phyloP scores from a whole-genome alignment of 2,888 invertebrate species.

The Parnassius apollo region DNA sequence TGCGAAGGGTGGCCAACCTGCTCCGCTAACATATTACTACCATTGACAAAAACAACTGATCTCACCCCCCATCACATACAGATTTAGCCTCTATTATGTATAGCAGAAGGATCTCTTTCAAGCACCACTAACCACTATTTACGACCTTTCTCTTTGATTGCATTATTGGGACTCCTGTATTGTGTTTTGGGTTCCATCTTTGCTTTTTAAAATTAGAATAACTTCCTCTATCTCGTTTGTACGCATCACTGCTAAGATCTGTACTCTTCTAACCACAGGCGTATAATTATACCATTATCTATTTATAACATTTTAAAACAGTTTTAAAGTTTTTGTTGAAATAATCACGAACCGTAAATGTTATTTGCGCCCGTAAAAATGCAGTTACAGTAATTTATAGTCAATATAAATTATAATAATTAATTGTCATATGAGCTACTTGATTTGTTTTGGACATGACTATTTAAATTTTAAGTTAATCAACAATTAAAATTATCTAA shows the following conservation, averaged over 20 bases:
- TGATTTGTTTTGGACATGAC: slow-evolving; percentile 48
- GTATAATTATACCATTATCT: slow-evolving; percentile 72
- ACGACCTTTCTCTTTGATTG: slow-evolving; percentile 46
- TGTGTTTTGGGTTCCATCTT: slow-evolving; percentile 80
- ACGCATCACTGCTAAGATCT: slow-evolving; percentile 36
- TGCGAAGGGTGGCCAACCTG: slow-evolving; percentile 78
- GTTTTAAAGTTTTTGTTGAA: slow-evolving; percentile 74
- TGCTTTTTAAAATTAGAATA: slow-evolving; percentile 79
- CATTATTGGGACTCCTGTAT: slow-evolving; percentile 70
- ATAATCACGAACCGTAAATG: slow-evolving; percentile 71
- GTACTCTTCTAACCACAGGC: slow-evolving; percentile 56
- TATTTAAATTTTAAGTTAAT: slow-evolving; percentile 24
- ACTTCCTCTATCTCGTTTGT: slow-evolving; percentile 58
- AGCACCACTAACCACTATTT: slow-evolving; percentile 54
- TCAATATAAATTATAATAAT: slow-evolving; percentile 61
- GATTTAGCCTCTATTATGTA: slow-evolving; percentile 63
- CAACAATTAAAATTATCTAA: slow-evolving; percentile 9
- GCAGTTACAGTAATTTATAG: slow-evolving; percentile 74
- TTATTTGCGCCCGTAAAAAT: slow-evolving; percentile 72
- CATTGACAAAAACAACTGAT: slow-evolving; percentile 56
- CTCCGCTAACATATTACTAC: slow-evolving; percentile 63
- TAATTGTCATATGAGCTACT: slow-evolving; percentile 52
- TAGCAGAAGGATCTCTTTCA: slow-evolving; percentile 59
- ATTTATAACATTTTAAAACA: slow-evolving; percentile 74
- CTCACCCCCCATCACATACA: slow-evolving; percentile 48